These are phyloP conservation scores for Xanthostigma xanthostigma DNA, from an alignment of 2,888 invertebrate species.

Conservation along the genomic window DNA sequence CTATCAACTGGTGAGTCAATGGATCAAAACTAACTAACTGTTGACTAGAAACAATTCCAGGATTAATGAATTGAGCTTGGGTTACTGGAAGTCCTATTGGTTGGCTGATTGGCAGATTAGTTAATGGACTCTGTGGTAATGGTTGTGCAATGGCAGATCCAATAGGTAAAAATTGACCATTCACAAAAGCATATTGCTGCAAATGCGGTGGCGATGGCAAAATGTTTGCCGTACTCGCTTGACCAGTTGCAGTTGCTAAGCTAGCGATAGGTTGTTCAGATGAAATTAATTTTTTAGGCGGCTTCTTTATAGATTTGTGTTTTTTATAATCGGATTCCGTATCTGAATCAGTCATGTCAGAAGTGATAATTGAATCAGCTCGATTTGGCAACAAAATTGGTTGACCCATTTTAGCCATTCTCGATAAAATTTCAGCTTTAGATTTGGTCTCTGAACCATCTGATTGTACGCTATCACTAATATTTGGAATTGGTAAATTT, in stretches of 20 bases:
- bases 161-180: conserved; percentile 21
- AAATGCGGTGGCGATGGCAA: not conserved
- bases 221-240: not conserved
- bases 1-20: conserved; percentile 11
- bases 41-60: not conserved
- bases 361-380: conserved; percentile 16
- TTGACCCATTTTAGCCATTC: conserved; percentile 43
- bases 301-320: not conserved
- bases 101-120: not conserved
- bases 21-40: not conserved
- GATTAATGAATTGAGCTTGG: not conserved
- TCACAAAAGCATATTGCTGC: conserved; percentile 9
- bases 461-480: too few species aligned
- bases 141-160: conserved; percentile 11
- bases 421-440: conserved; percentile 33
- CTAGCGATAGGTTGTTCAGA: not conserved
- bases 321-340: conserved; percentile 22
- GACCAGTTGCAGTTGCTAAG: not conserved
- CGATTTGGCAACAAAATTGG: conserved; percentile 31
- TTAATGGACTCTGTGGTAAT: not conserved
- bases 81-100: too few species aligned
- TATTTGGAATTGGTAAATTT: too few species aligned
- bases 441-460: too few species aligned
- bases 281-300: not conserved
- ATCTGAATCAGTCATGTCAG: conserved; percentile 29